phyloP scores from a whole-genome alignment of 2,113 vertebrate species.

The Oceanites oceanicus region DNA sequence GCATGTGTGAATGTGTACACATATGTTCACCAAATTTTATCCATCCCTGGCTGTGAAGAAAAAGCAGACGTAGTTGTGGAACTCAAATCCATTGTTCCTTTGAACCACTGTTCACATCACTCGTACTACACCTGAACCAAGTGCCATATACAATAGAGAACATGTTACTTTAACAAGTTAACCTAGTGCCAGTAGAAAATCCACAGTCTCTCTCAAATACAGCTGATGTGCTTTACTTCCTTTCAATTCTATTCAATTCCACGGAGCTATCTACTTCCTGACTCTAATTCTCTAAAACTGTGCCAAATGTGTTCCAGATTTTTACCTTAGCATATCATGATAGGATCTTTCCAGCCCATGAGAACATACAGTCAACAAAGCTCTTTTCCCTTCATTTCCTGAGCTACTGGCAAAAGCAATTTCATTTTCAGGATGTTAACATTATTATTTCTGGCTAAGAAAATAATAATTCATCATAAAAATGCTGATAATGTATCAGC shows the following conservation, averaged over 20 bases:
- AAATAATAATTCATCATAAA: conserved; percentile 20
- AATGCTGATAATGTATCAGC: background rate
- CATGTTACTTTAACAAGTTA: background rate
- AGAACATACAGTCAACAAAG: conserved; percentile 28
- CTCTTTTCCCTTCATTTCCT: conserved; percentile 28
- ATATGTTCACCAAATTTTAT: background rate
- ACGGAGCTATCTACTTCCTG: background rate
- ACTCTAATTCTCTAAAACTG: background rate
- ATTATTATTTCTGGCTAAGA: conserved; percentile 23
- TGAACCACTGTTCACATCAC: background rate
- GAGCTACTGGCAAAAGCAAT: conserved; percentile 32
- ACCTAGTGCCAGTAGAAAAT: background rate
- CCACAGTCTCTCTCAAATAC: background rate
- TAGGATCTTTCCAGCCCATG: conserved; percentile 4
- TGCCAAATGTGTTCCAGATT: background rate
- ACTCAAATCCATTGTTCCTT: background rate
- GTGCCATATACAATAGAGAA: background rate
- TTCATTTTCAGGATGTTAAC: conserved; percentile 39
- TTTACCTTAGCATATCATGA: background rate
- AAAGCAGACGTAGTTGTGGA: background rate
- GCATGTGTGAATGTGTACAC: rapidly evolving
- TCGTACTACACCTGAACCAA: background rate
- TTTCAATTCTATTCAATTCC: background rate
- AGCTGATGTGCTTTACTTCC: background rate
- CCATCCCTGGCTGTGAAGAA: background rate